Evolutionary conservation across 1,140 invertebrate species (phyloP), one percentile per base, ranked within the genome.

Genomic region (Lepidostoma basale): DNA sequence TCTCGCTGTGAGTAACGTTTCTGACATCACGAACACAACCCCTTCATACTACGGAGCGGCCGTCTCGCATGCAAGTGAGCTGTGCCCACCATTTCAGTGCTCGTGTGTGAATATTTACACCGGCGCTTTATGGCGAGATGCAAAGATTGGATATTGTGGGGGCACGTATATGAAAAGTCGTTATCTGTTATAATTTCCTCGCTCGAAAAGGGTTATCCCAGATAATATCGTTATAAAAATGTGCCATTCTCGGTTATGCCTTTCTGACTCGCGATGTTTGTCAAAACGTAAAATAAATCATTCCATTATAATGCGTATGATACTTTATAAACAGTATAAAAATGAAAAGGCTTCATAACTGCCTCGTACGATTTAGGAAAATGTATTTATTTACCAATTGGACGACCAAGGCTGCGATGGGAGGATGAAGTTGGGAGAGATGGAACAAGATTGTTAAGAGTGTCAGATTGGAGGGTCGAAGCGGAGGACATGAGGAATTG

Each of bases 141-240:
- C 69, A 70, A 67, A 67, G 69, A 70, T 70, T 70, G 69, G 69
- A 70, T 70, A 56, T 67, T 70, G 58, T 67, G 49, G 49, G 3
- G 18, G 69, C 63, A 62, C 58, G 63, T 70, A 59, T 58, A 59
- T 54, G 64, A 67, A 62, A 70, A 67, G 63, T 54, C 69, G 63
- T 67, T 70, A 70, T 67, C 64, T 67, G 52, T 70, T 70, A 70
- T 70, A 70, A 70, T 70, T 70, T 70, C 58, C 69, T 62, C 59
- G 63, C 69, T 62, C 18, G 33, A 39, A 70, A 54, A 45, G 69
- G 69, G 59, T 70, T 67, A 30, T 56, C 30, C 54, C 36, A 58
- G 59, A 69, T 65, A 69, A 69, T 56, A 42, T 56, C 36, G 68
- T 58, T 64, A 45, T 64, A 69, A 69, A 69, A 36, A 64, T 67